Evolutionary conservation across 2,797 vertebrate species (phyloP), one percentile per base, ranked within the genome.

Genomic region (Peromyscus eremicus): DNA sequence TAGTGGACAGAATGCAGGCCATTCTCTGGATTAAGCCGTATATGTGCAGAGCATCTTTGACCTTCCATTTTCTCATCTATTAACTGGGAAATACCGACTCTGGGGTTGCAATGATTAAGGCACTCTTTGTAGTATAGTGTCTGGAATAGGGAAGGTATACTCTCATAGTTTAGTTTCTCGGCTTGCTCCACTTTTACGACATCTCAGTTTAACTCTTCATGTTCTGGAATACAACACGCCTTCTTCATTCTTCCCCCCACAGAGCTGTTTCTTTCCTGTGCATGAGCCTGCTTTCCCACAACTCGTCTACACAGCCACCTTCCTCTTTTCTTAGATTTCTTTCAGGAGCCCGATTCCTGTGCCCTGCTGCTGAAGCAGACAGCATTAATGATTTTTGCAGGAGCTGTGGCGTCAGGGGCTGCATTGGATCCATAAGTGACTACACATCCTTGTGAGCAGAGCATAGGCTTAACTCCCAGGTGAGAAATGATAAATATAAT

Each of bases 341-440:
- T 96, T 64, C 94, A 92, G 49, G 95, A 95, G 88, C 82, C 82
- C 6, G 9, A 92, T 92, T 82, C 40, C 77, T 91, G 92, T 70
- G 79, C 92, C 91, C 93, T 70, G 40, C 57, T 76, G 90, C 92
- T 94, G 79, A 97, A 79, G 97, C 97, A 96, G 96, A 98, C 97
- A 87, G 92, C 88, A 27, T 94, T 98, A 97, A 98, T 97, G 97
- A 85, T 76, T 97, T 98, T 92, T 97, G 94, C 97, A 97, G 97
- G 95, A 94, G 88, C 92, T 21, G 73, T 96, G 97, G 97, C 94
- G 94, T 97, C 96, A 95, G 95, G 76, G 93, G 13, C 43, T 79
- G 55, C 89, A 95, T 49, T 94, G 86, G 77, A 94, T 94, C 92
- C 94, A 83, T 97, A 97, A 94, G 77, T 96, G 84, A 89, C 95